Evolutionary conservation across 2,888 invertebrate species (phyloP), one percentile per base, ranked within the genome.

Genomic region (Drosophila lutescens): DNA sequence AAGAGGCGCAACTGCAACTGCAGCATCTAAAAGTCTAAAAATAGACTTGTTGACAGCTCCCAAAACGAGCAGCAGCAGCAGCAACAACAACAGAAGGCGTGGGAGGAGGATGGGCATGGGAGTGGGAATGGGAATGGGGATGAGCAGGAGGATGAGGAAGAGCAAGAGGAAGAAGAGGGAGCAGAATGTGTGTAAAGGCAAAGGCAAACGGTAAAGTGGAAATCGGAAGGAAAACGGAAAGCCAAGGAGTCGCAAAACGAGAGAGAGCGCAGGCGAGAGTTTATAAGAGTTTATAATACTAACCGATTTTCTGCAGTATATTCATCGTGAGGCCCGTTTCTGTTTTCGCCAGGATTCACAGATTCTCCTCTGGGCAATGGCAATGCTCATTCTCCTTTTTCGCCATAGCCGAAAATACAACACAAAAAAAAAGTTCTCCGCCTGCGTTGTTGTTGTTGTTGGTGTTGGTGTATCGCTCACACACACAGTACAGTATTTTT

Each of bases 41-140:
- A 89, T 89, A 89, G 88, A 89, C 89, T 88, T 89, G 89, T 86
- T 89, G 86, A 89, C 88, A 88, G 89, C 88, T 56, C 60, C 79
- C 58, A 68, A 65, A 77, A 58, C 44, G 54, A 41, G 49, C 47
- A 51, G 40, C 44, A 60, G 7, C 53, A 40, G 10, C 41, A 40
- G 4, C 41, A 41, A 36, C 36, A 57, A 58, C 58, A 58, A 57
- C 51, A 36, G 41, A 30, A 40, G 40, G 44, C 47, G 47, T 10
- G n/a, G 47, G 47, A 36, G 23, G 54, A 9, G 61, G 44, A 13
- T 20, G 20, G 20, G 20, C 3, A 20, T 20, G 20, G 20, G 4
- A 20, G 4, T 20, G 20, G 20, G 20, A 4, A 20, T 20, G 20
- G 20, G 4, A 20, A 20, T 20, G 20, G 20, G 20, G 20, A 20